Conservation (phyloP, 1,140 invertebrate genomes). For the Bombus confusus region DNA sequence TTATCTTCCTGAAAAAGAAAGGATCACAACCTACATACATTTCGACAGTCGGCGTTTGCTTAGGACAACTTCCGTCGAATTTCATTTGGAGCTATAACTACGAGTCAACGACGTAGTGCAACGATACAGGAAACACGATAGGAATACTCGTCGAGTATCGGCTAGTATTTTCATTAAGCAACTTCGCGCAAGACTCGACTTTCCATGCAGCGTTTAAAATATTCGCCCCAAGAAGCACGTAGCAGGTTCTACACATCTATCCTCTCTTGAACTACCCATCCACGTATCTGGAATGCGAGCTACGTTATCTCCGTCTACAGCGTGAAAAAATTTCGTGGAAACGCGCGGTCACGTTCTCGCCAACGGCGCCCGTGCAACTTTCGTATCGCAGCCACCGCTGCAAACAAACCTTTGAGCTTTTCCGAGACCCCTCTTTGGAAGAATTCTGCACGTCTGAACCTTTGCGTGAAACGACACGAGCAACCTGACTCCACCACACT, state of each 20-base stretch:
- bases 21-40: background rate
- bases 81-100: background rate
- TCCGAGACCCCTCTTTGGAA: background rate
- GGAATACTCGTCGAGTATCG: background rate
- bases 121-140: background rate
- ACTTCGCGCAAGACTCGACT: background rate
- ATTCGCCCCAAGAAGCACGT: background rate
- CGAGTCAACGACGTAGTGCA: background rate
- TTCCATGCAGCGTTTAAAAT: constrained; percentile 5
- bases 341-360: constrained; percentile 24
- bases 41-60: background rate
- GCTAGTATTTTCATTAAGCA: constrained; percentile 1
- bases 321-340: constrained; percentile 13
- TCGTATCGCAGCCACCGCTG: background rate
- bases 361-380: constrained; percentile 20
- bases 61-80: background rate
- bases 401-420: constrained; percentile 1
- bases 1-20: background rate
- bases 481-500: constrained; percentile 67
- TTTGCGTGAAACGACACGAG: constrained; percentile 58
- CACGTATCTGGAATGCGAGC: constrained; percentile 16
- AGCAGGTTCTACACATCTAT: background rate
- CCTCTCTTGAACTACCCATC: background rate
- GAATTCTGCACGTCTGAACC: background rate
- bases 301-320: background rate